Evolutionary conservation across 1,140 invertebrate genomes (phyloP), one percentile per base, ranked within the genome.

Genomic region (Nixonia krombeini): DNA sequence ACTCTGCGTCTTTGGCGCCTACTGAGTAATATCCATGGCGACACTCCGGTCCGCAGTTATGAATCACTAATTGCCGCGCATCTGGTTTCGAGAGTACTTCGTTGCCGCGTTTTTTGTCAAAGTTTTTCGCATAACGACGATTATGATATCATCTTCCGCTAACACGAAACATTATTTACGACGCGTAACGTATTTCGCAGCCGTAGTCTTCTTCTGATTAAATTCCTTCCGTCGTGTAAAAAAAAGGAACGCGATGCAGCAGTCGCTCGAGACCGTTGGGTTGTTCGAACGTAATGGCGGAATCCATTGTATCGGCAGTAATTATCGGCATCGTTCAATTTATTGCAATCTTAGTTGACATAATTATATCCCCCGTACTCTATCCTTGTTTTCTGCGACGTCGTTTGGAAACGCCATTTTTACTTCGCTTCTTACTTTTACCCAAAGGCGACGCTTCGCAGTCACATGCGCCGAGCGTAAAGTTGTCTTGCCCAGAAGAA

Each of bases 401-500:
- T n/a, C 21, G 2, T 21, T 21, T 9, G 29, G 35, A 55, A 53
- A 62, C 26, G 33, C 7, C 12, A 40, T 56, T 51, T 59, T 47
- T 44, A 50, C 35, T 29, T 21, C n/a, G 23, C 29, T 4, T 37
- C 1, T 8, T 7, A n/a, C n/a, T 16, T 57, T 52, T 51, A 35
- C 33, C 16, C 25, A 16, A 1, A 23, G 18, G 49, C 49, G 62
- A 57, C 53, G 42, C 51, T 52, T 64, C 61, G 50, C 52, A 41
- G 45, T 64, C 61, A 64, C 52, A 47, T 47, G 52, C 35, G 15
- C 13, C 35, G 17, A 26, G 53, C 49, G 49, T 26, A 49, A 65
- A 57, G 35, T 56, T 64, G 51, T 51, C 13, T 40, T 40, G 52
- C 51, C 51, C 41, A 55, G 41, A 47, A 57, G 47, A 65, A 64